Evolutionary conservation across 2,888 invertebrate species (phyloP).

Genomic region (Muschampia plurimacula): DNA sequence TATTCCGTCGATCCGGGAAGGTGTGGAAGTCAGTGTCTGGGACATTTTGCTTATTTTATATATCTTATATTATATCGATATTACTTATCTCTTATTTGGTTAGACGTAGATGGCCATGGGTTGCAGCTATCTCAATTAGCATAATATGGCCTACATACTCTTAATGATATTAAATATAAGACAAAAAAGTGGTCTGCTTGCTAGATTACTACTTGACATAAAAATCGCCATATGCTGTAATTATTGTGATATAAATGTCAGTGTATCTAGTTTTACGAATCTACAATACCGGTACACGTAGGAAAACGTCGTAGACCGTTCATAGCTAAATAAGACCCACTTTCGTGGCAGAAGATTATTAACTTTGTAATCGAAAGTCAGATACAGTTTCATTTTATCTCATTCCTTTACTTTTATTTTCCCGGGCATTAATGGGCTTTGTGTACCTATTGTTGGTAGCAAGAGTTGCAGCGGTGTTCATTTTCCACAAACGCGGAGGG

Average conservation of each 20-base stretch:
- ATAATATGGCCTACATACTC: too few relatives aligned
- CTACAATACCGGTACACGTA: constrained; percentile 1
- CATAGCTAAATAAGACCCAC: background rate
- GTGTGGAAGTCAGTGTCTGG: too few relatives aligned
- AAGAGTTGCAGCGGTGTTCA: constrained; percentile 47
- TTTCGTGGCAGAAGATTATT: constrained; percentile 20
- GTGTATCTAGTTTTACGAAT: background rate
- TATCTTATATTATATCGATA: too few relatives aligned
- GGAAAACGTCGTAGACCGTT: background rate
- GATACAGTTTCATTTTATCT: constrained; percentile 39
- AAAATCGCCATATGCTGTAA: background rate
- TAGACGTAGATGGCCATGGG: too few relatives aligned
- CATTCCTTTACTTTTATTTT: constrained; percentile 36
- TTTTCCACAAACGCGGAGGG: constrained; percentile 55
- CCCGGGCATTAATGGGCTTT: constrained; percentile 41
- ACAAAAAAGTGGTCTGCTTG: too few relatives aligned
- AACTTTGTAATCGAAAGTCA: constrained; percentile 38
- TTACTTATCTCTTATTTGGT: too few relatives aligned
- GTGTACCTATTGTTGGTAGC: constrained; percentile 50
- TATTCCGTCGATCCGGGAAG: too few relatives aligned
- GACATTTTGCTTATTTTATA: too few relatives aligned
- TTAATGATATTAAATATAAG: too few relatives aligned
- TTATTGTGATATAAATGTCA: background rate
- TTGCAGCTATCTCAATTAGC: too few relatives aligned
- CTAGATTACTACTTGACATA: too few relatives aligned